phyloP scores from a whole-genome alignment of 2,888 invertebrate species.

The Molanna angustata region DNA sequence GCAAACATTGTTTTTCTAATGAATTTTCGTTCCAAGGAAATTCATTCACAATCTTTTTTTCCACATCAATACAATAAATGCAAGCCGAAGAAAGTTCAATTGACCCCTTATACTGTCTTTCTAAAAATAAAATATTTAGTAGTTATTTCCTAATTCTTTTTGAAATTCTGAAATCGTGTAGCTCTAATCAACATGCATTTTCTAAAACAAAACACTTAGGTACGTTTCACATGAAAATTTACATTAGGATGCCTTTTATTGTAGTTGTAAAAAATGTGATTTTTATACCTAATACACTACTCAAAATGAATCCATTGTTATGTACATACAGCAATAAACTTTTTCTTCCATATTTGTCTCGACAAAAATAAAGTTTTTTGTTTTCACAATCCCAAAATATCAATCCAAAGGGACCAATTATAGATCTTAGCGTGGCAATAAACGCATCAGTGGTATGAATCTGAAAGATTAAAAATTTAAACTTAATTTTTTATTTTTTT shows the following conservation, averaged over 20 bases:
- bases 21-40: slow-evolving; percentile 40
- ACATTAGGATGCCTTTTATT: too few species aligned
- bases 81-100: slow-evolving; percentile 65
- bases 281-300: slow-evolving; percentile 53
- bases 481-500: too few species aligned
- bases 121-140: slow-evolving; percentile 36
- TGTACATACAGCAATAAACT: slow-evolving; percentile 68
- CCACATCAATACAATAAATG: slow-evolving; percentile 54
- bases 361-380: slow-evolving; percentile 70
- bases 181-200: too few species aligned
- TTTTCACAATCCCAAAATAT: slow-evolving; percentile 66
- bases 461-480: not conserved
- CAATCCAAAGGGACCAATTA: slow-evolving; percentile 84
- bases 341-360: slow-evolving; percentile 83
- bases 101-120: slow-evolving; percentile 44
- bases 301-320: slow-evolving; percentile 45
- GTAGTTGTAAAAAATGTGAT: slow-evolving; percentile 4
- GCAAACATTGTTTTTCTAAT: not conserved
- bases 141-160: slow-evolving; percentile 4
- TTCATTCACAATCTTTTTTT: slow-evolving; percentile 38
- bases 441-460: not conserved
- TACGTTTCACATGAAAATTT: too few species aligned
- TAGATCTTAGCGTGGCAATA: slow-evolving; percentile 42
- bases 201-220: too few species aligned
- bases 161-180: slow-evolving; percentile 5